These are phyloP conservation scores for Clostera curtula DNA, from an alignment of 2,888 invertebrate species.

Conservation along the genomic window DNA sequence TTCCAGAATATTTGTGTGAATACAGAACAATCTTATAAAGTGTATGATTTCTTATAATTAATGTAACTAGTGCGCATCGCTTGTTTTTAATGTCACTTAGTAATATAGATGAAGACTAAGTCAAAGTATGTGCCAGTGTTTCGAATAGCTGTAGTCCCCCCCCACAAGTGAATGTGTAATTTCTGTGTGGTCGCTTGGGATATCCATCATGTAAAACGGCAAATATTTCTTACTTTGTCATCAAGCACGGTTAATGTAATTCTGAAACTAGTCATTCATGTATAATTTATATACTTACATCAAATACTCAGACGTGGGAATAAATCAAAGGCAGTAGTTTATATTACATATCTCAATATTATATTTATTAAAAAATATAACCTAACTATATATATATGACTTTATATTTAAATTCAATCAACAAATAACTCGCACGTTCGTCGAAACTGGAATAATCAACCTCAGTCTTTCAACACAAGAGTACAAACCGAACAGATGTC, in stretches of 20 bases:
- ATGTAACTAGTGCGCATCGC: too few relatives aligned
- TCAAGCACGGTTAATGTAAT: constrained; percentile 7
- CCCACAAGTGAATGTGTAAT: too few relatives aligned
- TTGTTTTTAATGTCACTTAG: too few relatives aligned
- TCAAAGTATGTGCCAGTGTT: too few relatives aligned
- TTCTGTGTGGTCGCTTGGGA: too few relatives aligned
- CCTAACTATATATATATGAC: constrained; percentile 75
- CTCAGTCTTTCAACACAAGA: constrained; percentile 72
- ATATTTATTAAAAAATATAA: constrained; percentile 76
- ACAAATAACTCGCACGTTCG: constrained; percentile 72
- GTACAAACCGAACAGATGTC: constrained; percentile 53
- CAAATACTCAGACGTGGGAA: background rate
- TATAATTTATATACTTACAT: background rate
- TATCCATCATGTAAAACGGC: too few relatives aligned
- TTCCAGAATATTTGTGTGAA: too few relatives aligned
- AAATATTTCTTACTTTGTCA: too few relatives aligned
- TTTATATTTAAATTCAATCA: constrained; percentile 74
- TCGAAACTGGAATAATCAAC: constrained; percentile 72
- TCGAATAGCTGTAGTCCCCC: too few relatives aligned
- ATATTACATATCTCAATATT: constrained; percentile 75
- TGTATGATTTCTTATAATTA: too few relatives aligned
- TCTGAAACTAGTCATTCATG: constrained; percentile 27
- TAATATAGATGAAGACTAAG: too few relatives aligned
- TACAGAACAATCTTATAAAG: too few relatives aligned
- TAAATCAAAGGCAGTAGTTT: constrained; percentile 38